Evolutionary conservation across 2,113 vertebrate genomes (phyloP).

Genomic region (Stictonetta naevosa): DNA sequence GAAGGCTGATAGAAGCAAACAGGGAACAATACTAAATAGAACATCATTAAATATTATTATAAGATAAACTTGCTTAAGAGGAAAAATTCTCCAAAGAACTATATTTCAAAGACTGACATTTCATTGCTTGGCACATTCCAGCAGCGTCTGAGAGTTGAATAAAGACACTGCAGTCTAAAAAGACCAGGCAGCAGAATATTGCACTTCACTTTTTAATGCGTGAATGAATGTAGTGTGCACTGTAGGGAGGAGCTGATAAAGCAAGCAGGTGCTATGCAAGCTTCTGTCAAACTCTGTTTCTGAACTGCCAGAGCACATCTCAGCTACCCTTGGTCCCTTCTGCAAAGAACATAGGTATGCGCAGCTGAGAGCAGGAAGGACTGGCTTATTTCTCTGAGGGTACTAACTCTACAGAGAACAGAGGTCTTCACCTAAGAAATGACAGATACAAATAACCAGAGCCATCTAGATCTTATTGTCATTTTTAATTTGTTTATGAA

Average conservation of each 20-base stretch:
- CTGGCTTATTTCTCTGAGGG: background rate
- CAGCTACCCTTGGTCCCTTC: background rate
- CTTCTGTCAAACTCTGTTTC: conserved; percentile 20
- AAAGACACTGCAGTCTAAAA: background rate
- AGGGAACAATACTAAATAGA: conserved; percentile 14
- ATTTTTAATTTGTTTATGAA: background rate
- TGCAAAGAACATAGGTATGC: background rate
- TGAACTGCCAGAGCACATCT: background rate
- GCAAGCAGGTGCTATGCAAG: background rate
- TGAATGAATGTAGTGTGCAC: background rate
- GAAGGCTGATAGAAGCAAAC: conserved; percentile 9
- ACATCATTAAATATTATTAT: conserved; percentile 50
- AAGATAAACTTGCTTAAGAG: background rate
- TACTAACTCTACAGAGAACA: background rate
- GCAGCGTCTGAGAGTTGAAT: background rate
- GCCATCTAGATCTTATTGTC: background rate
- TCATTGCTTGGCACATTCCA: conserved; percentile 3
- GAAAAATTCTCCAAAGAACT: background rate
- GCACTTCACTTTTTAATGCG: background rate
- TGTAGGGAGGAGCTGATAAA: conserved; percentile 32
- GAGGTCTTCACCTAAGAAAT: background rate
- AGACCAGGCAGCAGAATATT: conserved; percentile 16
- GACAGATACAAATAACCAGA: background rate
- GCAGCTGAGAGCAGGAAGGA: background rate
- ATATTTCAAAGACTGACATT: conserved; percentile 3